These are phyloP conservation scores for Platycnemis pennipes DNA, from an alignment of 2,888 invertebrate genomes.

Conservation along the genomic window DNA sequence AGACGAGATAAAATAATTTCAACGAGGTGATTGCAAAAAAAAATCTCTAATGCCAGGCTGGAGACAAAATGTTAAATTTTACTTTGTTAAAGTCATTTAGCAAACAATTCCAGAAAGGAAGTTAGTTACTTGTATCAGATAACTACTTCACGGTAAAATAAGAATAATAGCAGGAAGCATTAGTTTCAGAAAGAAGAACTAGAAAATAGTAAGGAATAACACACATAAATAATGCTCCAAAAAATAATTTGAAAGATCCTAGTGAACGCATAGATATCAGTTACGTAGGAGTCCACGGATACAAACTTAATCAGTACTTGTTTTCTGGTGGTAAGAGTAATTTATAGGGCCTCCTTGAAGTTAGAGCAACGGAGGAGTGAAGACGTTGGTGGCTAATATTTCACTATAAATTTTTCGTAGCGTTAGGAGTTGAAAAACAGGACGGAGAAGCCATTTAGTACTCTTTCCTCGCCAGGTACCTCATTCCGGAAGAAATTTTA, in stretches of 20 bases:
- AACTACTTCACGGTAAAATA: neutral
- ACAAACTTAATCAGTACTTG: no score
- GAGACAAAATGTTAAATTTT: neutral
- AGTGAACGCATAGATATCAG: neutral
- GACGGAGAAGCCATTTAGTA: no score
- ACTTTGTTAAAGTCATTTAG: neutral
- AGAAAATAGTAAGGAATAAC: neutral
- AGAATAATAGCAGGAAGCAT: neutral
- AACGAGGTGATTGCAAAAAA: slow-evolving; percentile 40
- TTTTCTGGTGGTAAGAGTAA: no score
- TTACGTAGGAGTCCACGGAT: neutral
- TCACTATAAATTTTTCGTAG: no score
- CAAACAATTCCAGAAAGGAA: neutral
- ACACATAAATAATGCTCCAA: neutral
- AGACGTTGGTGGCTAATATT: no score
- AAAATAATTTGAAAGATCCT: neutral
- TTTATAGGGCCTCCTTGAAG: no score
- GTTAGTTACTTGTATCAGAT: neutral
- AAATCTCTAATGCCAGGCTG: neutral
- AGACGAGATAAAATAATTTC: slow-evolving; percentile 3
- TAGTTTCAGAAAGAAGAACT: neutral
- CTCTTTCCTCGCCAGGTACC: no score
- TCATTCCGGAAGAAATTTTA: no score
- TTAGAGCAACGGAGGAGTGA: no score
- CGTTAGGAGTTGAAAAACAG: no score